Base-by-base conservation (phyloP, 2,888 invertebrate species). In the Polymixis lichenea region DNA sequence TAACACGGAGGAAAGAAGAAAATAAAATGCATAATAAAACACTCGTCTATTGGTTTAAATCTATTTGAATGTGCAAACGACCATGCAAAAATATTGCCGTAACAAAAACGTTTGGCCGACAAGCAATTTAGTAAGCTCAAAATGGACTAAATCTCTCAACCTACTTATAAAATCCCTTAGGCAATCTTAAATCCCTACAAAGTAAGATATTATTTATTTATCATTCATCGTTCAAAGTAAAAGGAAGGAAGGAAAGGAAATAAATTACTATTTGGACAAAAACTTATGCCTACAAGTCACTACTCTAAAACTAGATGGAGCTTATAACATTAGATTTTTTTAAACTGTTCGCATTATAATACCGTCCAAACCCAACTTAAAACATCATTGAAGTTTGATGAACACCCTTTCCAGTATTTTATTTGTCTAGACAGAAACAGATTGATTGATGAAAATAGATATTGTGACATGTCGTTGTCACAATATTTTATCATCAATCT, bases 131-230 rank as follows among this genome's bases (percentile, higher is more conserved):
- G 43, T 76, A 67, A 51, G 25, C 55, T 56, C 61, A 62, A 77
- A 82, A 77, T 32, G 51, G 55, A 77, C 77, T 32, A 56, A 78
- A 76, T 77, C 77, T 62, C 66, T 77, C 83, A 78, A 66, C 61
- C 61, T 66, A 78, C 83, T 82, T 78, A 65, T 62, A 67, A 78
- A 82, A 82, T 82, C 78, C 61, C 78, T 82, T 51, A 82, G 77
- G 77, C 55, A 78, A 78, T 77, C 77, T 32, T 51, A 77, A 78
- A 77, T 77, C 78, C 66, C 58, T 65, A 43, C 77, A 82, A 82
- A 78, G 78, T 75, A 77, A 62, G 79, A 67, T 60, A 78, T 78
- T 61, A 73, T 73, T 80, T 84, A 73, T 84, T 73, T 78, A 75
- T 77, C 64, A 75, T 75, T 77, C 55, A 62, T 67, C 78, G 67